A percentile compares a stretch with the other conserved stretches of the same genome.
Evolutionary conservation across 2,113 vertebrate species (phyloP).

Genomic region (Laticauda colubrina): DNA sequence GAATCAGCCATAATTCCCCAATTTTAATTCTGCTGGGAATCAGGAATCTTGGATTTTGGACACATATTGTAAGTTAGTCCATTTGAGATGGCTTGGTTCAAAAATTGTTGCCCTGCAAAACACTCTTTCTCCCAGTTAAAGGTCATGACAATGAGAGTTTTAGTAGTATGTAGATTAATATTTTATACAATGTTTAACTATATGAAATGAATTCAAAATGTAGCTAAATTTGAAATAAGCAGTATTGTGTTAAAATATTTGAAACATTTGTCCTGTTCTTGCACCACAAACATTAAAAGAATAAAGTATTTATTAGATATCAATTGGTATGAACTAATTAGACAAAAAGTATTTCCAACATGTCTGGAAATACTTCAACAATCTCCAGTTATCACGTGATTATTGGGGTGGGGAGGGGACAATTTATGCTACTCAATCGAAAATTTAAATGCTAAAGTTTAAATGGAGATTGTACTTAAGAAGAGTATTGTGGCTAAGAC

Average conservation of each 20-base stretch:
- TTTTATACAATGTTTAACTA: not conserved
- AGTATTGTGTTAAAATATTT: not conserved
- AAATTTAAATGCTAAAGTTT: not conserved
- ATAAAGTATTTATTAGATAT: not conserved
- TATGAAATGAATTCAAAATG: not conserved
- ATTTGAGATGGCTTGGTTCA: not conserved
- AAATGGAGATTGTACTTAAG: not conserved
- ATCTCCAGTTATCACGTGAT: not conserved
- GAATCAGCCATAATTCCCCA: not conserved
- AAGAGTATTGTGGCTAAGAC: not conserved
- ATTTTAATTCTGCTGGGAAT: not conserved
- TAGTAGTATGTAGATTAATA: not conserved
- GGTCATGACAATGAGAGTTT: not conserved
- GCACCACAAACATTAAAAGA: not conserved
- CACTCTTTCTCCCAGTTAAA: not conserved
- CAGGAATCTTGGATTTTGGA: not conserved
- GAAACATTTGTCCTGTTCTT: not conserved
- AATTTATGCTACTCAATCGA: not conserved
- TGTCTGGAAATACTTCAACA: not conserved
- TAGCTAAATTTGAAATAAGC: not conserved
- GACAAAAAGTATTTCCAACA: not conserved
- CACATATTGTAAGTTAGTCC: not conserved
- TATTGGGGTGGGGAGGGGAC: not conserved
- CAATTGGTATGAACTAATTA: not conserved
- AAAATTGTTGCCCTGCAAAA: not conserved